Percentiles rank a stretch among this genome's conserved stretches.
phyloP scores from a whole-genome alignment of 2,113 vertebrate species.

The Sphyrna mokarran region DNA sequence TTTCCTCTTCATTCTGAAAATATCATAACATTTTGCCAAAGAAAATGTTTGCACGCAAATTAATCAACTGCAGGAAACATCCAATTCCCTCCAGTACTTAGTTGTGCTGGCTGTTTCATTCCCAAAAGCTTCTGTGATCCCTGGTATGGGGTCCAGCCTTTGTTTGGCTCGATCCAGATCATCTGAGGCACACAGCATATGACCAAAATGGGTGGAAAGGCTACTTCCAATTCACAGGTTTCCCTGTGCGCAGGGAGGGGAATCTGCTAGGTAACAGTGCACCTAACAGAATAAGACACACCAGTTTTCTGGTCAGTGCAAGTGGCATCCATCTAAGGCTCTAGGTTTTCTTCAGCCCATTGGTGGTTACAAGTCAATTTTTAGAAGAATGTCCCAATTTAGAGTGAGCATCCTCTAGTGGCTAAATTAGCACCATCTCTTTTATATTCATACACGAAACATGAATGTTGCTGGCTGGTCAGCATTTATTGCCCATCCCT shows the following conservation, averaged over 20 bases:
- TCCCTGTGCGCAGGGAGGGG: background rate
- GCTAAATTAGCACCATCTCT: background rate
- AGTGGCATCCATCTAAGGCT: background rate
- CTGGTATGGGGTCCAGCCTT: background rate
- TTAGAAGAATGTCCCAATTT: background rate
- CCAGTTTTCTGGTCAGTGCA: too few species aligned
- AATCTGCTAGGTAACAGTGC: background rate
- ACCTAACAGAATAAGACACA: background rate
- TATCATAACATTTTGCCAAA: background rate
- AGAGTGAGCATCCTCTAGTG: background rate
- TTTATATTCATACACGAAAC: too few species aligned
- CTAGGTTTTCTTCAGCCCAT: background rate
- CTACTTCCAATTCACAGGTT: background rate
- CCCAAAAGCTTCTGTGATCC: background rate
- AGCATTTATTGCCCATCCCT: too few species aligned
- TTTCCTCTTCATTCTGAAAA: background rate
- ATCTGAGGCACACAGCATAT: background rate
- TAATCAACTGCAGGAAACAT: background rate
- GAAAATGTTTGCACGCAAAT: background rate
- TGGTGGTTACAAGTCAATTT: background rate
- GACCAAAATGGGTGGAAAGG: background rate
- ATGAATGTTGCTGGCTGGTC: too few species aligned
- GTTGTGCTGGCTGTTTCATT: background rate
- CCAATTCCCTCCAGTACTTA: background rate
- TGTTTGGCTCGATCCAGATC: background rate